Evolutionary conservation across 2,797 vertebrate genomes (phyloP).

Genomic region (Hyperoplus lanceolatus): DNA sequence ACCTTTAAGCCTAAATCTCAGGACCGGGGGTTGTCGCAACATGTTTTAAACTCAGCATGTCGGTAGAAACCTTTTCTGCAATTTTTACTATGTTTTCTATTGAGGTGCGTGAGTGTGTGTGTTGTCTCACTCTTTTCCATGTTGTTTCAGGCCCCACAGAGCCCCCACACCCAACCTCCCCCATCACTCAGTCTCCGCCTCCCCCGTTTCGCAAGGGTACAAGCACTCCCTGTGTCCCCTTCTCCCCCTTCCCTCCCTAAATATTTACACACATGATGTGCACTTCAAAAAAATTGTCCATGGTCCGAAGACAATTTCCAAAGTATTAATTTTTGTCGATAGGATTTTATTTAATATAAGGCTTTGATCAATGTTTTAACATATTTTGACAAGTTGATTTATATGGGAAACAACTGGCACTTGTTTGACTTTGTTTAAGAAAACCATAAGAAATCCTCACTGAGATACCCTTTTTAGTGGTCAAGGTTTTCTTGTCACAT

Average conservation of each 20-base stretch:
- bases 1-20: conserved; percentile 13
- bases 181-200: conserved; percentile 85
- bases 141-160: conserved; percentile 89
- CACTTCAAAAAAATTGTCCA: conserved; percentile 40
- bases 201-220: conserved; percentile 90
- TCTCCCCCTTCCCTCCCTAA: conserved; percentile 21
- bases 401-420: background rate
- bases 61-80: background rate
- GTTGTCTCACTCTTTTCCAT: conserved; percentile 83
- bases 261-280: background rate
- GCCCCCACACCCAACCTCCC: conserved; percentile 86
- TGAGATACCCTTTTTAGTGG: conserved; percentile 41
- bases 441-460: background rate
- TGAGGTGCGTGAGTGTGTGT: conserved; percentile 44
- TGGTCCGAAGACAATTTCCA: conserved; percentile 6
- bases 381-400: background rate
- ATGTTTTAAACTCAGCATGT: conserved; percentile 28
- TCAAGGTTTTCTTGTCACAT: background rate
- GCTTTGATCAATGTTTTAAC: too few relatives aligned
- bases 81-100: conserved; percentile 3
- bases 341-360: background rate
- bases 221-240: conserved; percentile 77
- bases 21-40: background rate
- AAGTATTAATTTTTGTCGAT: background rate
- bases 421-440: conserved; percentile 6